Conservation (phyloP, 2,888 invertebrate genomes). For the Flabesymbios commensalis region DNA sequence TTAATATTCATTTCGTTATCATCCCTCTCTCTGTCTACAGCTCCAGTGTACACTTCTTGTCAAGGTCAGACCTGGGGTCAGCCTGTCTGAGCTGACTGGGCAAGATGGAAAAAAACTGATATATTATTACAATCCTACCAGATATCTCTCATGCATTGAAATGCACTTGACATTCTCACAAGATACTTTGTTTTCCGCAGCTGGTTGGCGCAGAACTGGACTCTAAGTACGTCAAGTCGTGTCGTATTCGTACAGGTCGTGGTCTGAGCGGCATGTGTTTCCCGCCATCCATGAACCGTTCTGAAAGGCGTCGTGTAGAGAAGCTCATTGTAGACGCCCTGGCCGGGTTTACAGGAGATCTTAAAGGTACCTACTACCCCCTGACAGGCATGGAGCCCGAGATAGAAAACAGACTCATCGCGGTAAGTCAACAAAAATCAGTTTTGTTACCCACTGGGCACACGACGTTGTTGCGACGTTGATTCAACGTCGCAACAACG, state of each 20-base stretch:
- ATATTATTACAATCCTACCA: too few relatives aligned
- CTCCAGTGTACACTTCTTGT: too few relatives aligned
- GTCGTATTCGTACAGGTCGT: slow-evolving; percentile 38
- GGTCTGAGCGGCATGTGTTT: slow-evolving; percentile 38
- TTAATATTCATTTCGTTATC: too few relatives aligned
- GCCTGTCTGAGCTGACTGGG: too few relatives aligned
- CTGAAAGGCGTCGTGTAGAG: slow-evolving; percentile 40
- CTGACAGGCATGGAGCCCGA: slow-evolving; percentile 34
- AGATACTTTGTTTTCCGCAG: slow-evolving; percentile 6
- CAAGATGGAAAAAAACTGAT: too few relatives aligned
- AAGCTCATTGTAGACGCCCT: slow-evolving; percentile 32
- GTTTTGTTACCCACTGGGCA: too few relatives aligned
- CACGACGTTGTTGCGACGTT: too few relatives aligned
- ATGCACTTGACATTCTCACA: not conserved
- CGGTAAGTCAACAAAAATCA: slow-evolving; percentile 8
- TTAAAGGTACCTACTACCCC: slow-evolving; percentile 37
- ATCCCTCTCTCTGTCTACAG: too few relatives aligned
- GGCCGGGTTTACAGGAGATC: slow-evolving; percentile 28
- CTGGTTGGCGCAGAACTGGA: slow-evolving; percentile 35
- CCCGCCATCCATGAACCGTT: slow-evolving; percentile 38
- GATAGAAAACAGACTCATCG: slow-evolving; percentile 33
- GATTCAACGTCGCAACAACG: too few relatives aligned
- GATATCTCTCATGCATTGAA: not conserved
- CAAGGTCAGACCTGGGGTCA: too few relatives aligned
- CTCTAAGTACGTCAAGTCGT: slow-evolving; percentile 38